Conservation (phyloP, 2,888 invertebrate genomes). For the Monochamus alternatus region DNA sequence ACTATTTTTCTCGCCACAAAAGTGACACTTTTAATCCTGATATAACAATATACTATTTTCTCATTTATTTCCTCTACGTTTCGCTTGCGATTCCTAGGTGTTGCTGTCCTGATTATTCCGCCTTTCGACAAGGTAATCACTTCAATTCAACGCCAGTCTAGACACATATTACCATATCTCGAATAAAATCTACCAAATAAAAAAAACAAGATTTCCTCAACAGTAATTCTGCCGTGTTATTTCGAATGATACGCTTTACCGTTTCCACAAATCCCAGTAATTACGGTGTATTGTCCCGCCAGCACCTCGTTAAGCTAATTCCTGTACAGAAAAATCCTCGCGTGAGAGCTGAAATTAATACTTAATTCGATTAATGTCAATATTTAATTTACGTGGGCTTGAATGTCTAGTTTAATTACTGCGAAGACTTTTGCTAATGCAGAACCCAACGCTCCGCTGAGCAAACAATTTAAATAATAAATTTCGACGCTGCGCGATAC, state of each 20-base stretch:
- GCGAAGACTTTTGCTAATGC: neutral
- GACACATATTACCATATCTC: no score
- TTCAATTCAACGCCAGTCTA: no score
- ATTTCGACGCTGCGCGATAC: neutral
- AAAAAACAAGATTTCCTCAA: no score
- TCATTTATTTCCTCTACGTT: no score
- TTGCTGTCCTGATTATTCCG: no score
- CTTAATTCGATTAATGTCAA: slow-evolving; percentile 38
- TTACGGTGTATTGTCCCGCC: neutral
- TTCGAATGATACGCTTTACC: neutral
- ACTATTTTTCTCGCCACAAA: no score
- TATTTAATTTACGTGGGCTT: slow-evolving; percentile 32
- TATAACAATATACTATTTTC: no score
- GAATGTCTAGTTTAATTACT: slow-evolving; percentile 33
- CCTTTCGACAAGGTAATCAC: no score
- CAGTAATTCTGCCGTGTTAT: no score
- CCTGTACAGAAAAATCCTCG: slow-evolving; percentile 1
- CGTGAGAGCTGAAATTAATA: slow-evolving; percentile 31
- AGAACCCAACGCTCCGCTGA: slow-evolving; percentile 13
- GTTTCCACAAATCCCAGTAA: neutral
- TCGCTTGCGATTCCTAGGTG: neutral
- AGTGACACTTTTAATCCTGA: no score
- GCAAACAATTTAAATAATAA: slow-evolving; percentile 24
- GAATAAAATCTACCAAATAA: no score
- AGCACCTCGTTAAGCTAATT: neutral